These are phyloP conservation scores for Parazoanthus swiftii DNA, from an alignment of 92 coral and sea anemone genomes.

Conservation along the genomic window DNA sequence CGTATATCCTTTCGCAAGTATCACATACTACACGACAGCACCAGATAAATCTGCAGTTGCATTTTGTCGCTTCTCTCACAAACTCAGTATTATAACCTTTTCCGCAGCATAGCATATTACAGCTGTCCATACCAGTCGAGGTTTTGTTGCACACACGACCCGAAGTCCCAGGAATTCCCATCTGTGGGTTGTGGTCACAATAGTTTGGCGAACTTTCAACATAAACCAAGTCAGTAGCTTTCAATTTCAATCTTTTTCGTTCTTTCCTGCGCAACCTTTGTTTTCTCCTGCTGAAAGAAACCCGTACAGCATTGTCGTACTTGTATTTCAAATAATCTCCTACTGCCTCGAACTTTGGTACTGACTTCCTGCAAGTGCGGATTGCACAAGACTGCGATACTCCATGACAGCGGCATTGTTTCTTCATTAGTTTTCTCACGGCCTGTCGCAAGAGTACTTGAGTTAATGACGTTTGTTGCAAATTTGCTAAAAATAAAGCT, in stretches of 20 bases:
- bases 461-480: no score
- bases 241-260: conserved; percentile 58
- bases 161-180: conserved; percentile 82
- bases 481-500: no score
- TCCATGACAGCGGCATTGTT: conserved; percentile 93
- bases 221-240: conserved; percentile 62
- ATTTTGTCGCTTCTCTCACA: conserved; percentile 68
- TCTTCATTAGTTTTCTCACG: conserved; percentile 60
- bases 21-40: conserved; percentile 88
- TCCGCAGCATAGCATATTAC: conserved; percentile 87
- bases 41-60: conserved; percentile 85
- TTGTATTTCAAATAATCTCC: conserved; percentile 66
- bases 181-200: conserved; percentile 63
- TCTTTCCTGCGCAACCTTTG: conserved; percentile 68
- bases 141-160: conserved; percentile 87
- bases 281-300: conserved; percentile 62
- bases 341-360: conserved; percentile 69
- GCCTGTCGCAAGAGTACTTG: conserved; percentile 49
- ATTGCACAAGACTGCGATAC: conserved; percentile 84
- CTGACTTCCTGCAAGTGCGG: conserved; percentile 74
- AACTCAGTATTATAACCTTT: conserved; percentile 86
- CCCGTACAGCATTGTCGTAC: conserved; percentile 69
- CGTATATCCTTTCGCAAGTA: conserved; percentile 68
- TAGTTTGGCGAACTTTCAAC: conserved; percentile 81
- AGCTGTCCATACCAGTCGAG: conserved; percentile 70